Percentiles rank a stretch among this genome's conserved stretches.
Evolutionary conservation across 2,113 vertebrate species (phyloP).

Genomic region (Hippocampus barbouri): DNA sequence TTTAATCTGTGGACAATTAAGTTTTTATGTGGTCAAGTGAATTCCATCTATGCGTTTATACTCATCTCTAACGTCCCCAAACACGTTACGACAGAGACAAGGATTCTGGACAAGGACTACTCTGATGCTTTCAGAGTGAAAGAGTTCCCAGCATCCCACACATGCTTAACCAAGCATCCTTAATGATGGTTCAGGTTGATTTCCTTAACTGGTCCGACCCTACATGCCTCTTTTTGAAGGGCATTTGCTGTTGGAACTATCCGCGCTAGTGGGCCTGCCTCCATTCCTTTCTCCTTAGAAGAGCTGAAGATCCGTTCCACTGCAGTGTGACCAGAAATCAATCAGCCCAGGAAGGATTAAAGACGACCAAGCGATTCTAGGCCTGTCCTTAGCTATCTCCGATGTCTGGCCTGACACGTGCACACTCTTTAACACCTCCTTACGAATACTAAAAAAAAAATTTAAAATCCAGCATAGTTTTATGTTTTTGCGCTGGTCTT

Average conservation of each 20-base stretch:
- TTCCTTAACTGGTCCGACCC: constrained; percentile 9
- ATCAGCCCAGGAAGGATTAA: constrained; percentile 51
- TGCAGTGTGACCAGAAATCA: constrained; percentile 61
- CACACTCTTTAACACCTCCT: constrained; percentile 37
- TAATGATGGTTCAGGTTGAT: constrained; percentile 21
- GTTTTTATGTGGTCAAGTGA: constrained; percentile 8
- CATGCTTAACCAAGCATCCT: constrained; percentile 24
- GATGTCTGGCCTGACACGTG: constrained; percentile 33
- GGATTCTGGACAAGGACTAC: neutral
- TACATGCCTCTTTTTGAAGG: constrained; percentile 21
- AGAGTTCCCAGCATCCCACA: constrained; percentile 20
- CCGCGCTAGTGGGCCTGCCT: constrained; percentile 20
- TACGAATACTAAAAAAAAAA: too few relatives aligned
- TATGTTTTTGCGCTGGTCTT: too few relatives aligned
- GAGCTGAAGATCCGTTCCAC: constrained; percentile 42
- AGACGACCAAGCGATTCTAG: constrained; percentile 46
- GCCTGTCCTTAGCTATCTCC: constrained; percentile 28
- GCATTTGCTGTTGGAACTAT: constrained; percentile 32
- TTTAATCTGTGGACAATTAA: neutral
- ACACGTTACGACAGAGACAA: neutral
- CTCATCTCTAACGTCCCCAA: neutral
- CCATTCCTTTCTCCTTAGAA: constrained; percentile 11
- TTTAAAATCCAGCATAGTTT: too few relatives aligned
- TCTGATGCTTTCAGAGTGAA: neutral
- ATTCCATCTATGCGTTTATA: neutral